Percentiles rank a stretch among this genome's conserved stretches.
These are phyloP conservation scores for Brachionus paranguensis DNA, from an alignment of 1,140 invertebrate genomes.

Conservation along the genomic window DNA sequence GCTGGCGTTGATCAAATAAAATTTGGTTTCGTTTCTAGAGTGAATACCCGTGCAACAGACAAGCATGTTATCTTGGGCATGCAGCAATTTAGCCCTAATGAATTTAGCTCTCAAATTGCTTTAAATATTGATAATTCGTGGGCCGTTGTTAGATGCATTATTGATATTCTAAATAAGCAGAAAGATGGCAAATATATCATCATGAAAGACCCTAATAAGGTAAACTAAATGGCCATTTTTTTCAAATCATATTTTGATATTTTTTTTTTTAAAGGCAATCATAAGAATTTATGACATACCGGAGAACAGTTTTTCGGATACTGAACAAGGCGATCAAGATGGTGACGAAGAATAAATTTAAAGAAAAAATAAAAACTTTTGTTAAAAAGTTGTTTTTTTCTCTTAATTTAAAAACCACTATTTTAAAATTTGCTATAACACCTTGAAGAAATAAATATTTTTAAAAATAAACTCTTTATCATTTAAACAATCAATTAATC, in stretches of 20 bases:
- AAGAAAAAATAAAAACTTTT: not conserved
- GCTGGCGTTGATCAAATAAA: conserved; percentile 96
- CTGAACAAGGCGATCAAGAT: conserved; percentile 65
- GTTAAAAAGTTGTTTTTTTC: not conserved
- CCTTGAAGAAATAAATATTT: conserved; percentile 25
- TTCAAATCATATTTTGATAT: conserved; percentile 20
- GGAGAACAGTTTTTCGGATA: conserved; percentile 95
- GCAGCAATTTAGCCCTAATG: conserved; percentile 94
- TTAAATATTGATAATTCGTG: conserved; percentile 99
- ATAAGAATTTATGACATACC: conserved; percentile 93
- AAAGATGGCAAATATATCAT: conserved; percentile 93
- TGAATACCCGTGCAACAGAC: conserved; percentile 82
- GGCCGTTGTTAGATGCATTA: conserved; percentile 95
- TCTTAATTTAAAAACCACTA: not conserved
- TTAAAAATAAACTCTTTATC: not conserved
- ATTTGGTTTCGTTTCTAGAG: conserved; percentile 93
- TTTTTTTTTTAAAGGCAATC: conserved; percentile 64
- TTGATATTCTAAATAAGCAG: conserved; percentile 95
- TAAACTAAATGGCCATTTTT: not conserved
- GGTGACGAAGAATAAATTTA: conserved; percentile 62
- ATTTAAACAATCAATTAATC: not conserved
- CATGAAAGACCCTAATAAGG: conserved; percentile 97
- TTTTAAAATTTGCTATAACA: conserved; percentile 17
- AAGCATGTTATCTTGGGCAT: conserved; percentile 96
- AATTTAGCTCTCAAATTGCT: conserved; percentile 97